Percentiles rank a stretch among this genome's conserved stretches.
phyloP scores from a whole-genome alignment of 2,113 vertebrate genomes.

The Agelaius tricolor region DNA sequence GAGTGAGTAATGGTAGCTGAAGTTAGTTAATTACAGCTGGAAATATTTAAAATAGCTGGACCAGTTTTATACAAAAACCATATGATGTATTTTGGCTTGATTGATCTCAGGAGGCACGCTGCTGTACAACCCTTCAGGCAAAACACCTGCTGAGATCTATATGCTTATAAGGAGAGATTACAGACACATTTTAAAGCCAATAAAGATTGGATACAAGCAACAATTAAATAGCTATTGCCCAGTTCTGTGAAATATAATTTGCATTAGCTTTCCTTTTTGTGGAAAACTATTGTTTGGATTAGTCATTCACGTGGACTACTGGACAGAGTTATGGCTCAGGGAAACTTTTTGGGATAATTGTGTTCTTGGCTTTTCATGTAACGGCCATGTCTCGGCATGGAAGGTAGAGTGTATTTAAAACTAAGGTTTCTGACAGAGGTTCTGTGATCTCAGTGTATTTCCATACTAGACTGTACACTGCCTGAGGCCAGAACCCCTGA shows the following conservation, averaged over 20 bases:
- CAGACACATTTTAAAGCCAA: not conserved
- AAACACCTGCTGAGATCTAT: conserved; percentile 8
- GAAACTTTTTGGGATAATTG: not conserved
- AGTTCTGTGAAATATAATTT: not conserved
- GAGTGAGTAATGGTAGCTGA: not conserved
- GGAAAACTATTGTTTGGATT: not conserved
- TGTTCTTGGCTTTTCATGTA: not conserved
- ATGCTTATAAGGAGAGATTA: not conserved
- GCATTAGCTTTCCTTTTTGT: not conserved
- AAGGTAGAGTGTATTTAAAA: not conserved
- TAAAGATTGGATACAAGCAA: not conserved
- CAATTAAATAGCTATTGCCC: not conserved
- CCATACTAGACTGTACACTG: not conserved
- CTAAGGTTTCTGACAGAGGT: not conserved
- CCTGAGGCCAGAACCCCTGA: not conserved
- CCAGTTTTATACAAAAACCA: not conserved
- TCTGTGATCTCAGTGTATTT: not conserved
- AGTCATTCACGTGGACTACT: not conserved
- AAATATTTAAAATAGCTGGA: not conserved
- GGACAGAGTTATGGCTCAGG: not conserved
- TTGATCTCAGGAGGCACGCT: not conserved
- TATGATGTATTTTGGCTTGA: not conserved
- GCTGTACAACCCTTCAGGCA: not conserved
- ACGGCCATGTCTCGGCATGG: not conserved
- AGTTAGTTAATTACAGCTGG: not conserved